These are phyloP conservation scores for Neostethus bicornis DNA, from an alignment of 2,797 vertebrate species.

Conservation along the genomic window DNA sequence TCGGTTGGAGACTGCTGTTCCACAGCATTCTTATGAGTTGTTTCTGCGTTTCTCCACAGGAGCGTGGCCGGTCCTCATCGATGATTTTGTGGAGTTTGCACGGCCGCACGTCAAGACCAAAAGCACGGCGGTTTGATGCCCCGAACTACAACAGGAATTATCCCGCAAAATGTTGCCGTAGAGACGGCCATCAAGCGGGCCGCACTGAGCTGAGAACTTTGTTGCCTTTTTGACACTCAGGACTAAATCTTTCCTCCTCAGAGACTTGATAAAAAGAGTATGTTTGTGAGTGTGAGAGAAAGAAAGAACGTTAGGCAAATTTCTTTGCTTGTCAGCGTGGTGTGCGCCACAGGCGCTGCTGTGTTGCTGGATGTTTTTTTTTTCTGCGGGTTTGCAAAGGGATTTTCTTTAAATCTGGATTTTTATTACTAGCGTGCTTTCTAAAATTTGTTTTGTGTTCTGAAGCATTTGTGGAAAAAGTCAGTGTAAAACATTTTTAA, in stretches of 20 bases:
- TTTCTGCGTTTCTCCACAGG: constrained; percentile 71
- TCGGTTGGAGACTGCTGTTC: too few species aligned
- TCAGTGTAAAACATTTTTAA: constrained; percentile 66
- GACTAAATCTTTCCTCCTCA: constrained; percentile 90
- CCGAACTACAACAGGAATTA: constrained; percentile 66
- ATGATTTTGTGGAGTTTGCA: constrained; percentile 99
- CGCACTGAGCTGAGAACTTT: constrained; percentile 92
- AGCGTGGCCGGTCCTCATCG: constrained; percentile 97
- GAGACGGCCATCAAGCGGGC: constrained; percentile 83
- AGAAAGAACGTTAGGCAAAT: too few species aligned
- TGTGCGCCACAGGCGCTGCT: constrained; percentile 82
- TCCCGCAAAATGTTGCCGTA: constrained; percentile 86
- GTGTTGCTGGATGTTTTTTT: constrained; percentile 76
- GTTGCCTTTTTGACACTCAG: constrained; percentile 87
- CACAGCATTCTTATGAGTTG: not conserved
- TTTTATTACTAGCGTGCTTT: constrained; percentile 79
- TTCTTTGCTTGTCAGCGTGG: constrained; percentile 87
- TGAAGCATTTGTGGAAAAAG: constrained; percentile 80
- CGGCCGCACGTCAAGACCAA: constrained; percentile 96
- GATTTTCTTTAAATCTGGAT: constrained; percentile 63
- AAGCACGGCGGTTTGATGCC: constrained; percentile 93
- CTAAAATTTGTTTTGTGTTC: constrained; percentile 82
- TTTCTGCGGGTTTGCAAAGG: constrained; percentile 61
- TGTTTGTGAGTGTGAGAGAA: constrained; percentile 78
- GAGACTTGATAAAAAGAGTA: constrained; percentile 83